These are phyloP conservation scores for Drosophila fuyamai DNA, from an alignment of 1,140 invertebrate genomes.

Conservation along the genomic window DNA sequence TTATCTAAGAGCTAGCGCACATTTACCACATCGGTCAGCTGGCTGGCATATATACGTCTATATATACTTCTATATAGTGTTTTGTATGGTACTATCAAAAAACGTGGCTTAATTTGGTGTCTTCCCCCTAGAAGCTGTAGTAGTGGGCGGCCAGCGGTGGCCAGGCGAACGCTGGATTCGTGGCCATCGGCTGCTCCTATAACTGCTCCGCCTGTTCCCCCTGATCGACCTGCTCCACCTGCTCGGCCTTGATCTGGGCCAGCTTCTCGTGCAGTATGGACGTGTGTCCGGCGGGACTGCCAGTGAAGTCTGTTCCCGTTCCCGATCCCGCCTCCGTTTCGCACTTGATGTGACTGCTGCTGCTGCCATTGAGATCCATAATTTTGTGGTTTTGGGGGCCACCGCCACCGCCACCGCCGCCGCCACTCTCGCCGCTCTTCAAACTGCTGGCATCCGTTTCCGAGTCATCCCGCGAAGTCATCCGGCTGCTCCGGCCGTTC, in stretches of 20 bases:
- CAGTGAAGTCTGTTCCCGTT: neutral
- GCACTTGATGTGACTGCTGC: slow-evolving; percentile 56
- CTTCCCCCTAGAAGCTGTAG: slow-evolving; percentile 69
- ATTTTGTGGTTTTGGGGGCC: slow-evolving; percentile 59
- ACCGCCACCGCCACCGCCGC: slow-evolving; percentile 12
- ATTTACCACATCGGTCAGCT: slow-evolving; percentile 36
- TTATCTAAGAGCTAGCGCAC: slow-evolving; percentile 60
- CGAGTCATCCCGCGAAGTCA: slow-evolving; percentile 75
- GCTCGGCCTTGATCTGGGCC: slow-evolving; percentile 83
- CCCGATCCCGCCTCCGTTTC: slow-evolving; percentile 36
- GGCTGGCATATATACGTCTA: slow-evolving; percentile 22
- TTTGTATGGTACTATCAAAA: slow-evolving; percentile 54
- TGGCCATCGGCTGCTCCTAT: slow-evolving; percentile 72
- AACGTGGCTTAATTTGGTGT: slow-evolving; percentile 56
- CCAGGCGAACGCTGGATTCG: slow-evolving; percentile 59
- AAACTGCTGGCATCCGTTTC: slow-evolving; percentile 76
- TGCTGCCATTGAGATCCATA: slow-evolving; percentile 79
- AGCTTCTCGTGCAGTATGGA: slow-evolving; percentile 81
- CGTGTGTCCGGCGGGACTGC: neutral
- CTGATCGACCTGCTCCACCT: slow-evolving; percentile 62
- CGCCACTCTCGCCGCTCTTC: slow-evolving; percentile 67
- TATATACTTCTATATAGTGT: slow-evolving; percentile 37
- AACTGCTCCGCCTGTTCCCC: slow-evolving; percentile 63
- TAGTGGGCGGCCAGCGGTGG: slow-evolving; percentile 73
- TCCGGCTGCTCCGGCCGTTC: slow-evolving; percentile 60